Percentiles rank a stretch among this genome's conserved stretches.
Conservation (phyloP, 2,113 vertebrate species). For the Misgurnus anguillicaudatus region DNA sequence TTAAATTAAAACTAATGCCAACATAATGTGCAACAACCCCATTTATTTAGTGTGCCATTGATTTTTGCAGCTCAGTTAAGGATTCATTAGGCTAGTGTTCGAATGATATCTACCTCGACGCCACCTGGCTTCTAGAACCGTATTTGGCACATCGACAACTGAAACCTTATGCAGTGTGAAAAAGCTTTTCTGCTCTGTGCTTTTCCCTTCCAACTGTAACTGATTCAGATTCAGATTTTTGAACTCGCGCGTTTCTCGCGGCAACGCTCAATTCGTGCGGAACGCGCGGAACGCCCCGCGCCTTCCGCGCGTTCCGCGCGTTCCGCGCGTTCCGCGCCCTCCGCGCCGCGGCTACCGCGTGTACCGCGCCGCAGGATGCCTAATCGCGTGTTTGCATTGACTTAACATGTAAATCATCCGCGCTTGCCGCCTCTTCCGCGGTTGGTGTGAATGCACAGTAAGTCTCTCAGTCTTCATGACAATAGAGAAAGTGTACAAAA, state of each 20-base stretch:
- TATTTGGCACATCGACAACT: conserved; percentile 34
- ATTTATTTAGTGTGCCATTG: conserved; percentile 64
- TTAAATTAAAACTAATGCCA: conserved; percentile 60
- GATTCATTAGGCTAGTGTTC: conserved; percentile 60
- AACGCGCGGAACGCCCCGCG: too few species aligned
- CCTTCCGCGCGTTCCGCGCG: too few species aligned
- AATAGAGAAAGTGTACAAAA: conserved; percentile 9
- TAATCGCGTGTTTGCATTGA: too few species aligned
- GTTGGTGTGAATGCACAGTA: too few species aligned
- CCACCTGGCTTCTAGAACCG: conserved; percentile 39
- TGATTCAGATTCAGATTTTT: too few species aligned
- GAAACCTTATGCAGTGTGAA: conserved; percentile 31
- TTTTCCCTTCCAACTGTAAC: conserved; percentile 11
- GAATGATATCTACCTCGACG: conserved; percentile 45
- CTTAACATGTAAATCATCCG: too few species aligned
- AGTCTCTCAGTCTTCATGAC: neutral
- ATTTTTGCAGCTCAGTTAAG: conserved; percentile 62
- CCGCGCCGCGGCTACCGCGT: too few species aligned
- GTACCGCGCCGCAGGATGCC: too few species aligned
- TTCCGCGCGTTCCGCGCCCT: too few species aligned
- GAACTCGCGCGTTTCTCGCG: too few species aligned
- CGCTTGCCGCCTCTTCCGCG: too few species aligned
- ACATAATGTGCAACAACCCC: conserved; percentile 54
- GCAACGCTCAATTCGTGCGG: too few species aligned
- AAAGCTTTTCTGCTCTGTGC: neutral